Evolutionary conservation across 1,140 invertebrate species (phyloP).

Genomic region (Triops cancriformis): DNA sequence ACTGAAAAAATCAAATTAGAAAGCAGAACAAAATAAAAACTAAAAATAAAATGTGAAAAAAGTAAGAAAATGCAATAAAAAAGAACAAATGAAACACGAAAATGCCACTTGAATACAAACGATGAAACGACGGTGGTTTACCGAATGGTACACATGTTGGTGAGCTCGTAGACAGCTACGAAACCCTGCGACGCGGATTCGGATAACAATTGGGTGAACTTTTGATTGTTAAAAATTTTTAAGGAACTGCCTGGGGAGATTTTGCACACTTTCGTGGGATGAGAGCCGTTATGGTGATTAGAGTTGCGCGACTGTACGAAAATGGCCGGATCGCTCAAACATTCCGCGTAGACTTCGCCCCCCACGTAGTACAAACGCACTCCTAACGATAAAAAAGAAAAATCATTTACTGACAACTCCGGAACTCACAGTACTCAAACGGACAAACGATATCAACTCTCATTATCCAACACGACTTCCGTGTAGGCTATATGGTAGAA

Average conservation of each 20-base stretch:
- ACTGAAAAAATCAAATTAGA: too few species aligned
- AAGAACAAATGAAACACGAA: too few species aligned
- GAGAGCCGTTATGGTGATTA: slow-evolving; percentile 87
- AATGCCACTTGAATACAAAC: too few species aligned
- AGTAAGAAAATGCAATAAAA: too few species aligned
- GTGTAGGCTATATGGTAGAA: too few species aligned
- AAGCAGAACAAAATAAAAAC: too few species aligned
- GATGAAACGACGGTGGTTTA: too few species aligned
- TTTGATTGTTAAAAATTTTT: slow-evolving; percentile 96
- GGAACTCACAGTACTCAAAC: too few species aligned
- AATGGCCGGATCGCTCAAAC: slow-evolving; percentile 86
- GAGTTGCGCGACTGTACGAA: slow-evolving; percentile 95
- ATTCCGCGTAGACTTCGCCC: slow-evolving; percentile 96
- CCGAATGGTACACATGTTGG: slow-evolving; percentile 97
- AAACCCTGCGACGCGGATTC: slow-evolving; percentile 91
- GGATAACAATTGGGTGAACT: slow-evolving; percentile 84
- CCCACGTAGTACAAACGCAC: slow-evolving; percentile 96
- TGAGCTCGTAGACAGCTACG: slow-evolving; percentile 92
- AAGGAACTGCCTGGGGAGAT: slow-evolving; percentile 86
- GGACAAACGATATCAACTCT: too few species aligned
- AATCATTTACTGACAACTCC: too few species aligned
- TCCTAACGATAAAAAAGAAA: slow-evolving; percentile 44
- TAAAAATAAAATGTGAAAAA: too few species aligned
- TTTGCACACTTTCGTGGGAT: slow-evolving; percentile 92
- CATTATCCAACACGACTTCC: too few species aligned